Evolutionary conservation across 2,888 invertebrate species (phyloP), one percentile per base, ranked within the genome.

Genomic region (Tryphoninae sp.): DNA sequence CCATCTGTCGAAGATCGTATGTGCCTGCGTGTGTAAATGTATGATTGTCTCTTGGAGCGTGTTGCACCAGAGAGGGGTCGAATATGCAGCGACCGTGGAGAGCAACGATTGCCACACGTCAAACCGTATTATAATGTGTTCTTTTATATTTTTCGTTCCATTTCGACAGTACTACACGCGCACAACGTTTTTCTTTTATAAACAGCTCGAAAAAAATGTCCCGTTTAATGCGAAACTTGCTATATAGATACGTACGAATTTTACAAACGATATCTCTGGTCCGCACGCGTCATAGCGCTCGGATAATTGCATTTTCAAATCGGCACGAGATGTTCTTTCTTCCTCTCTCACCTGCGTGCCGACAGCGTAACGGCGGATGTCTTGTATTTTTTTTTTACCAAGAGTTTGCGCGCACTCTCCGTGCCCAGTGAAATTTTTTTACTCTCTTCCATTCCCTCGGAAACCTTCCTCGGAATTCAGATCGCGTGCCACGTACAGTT

Each of bases 251-350:
- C 4, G 22, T 42, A 71, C 68, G 8, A 62, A 62, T 81, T 72
- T 23, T 82, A 72, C 64, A 75, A 77, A 82, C 73, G 65, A 61
- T 75, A 79, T 81, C 61, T 79, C 67, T 40, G 61, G 75, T 61
- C 40, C 45, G 72, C 71, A 85, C 86, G 86, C 87, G 87, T 85
- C 85, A 80, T 79, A 81, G 80, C 83, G 82, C 79, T 77, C 79
- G 84, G 84, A 88, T 88, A 89, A 89, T 89, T 89, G 87, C 84
- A 85, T 89, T 89, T 87, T 87, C 78, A 79, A 86, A 89, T 86
- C 75, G 81, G 83, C 85, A 81, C 76, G 76, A 80, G 67, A 80
- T 64, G 64, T 84, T 83, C 61, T 42, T 42, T 13, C 51, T 62
- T 73, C 42, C 16, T 73, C 77, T 78, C 58, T 59, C 61, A 67